These are phyloP conservation scores for Apogon talboti DNA, from an alignment of 2,797 vertebrate genomes.

Conservation along the genomic window DNA sequence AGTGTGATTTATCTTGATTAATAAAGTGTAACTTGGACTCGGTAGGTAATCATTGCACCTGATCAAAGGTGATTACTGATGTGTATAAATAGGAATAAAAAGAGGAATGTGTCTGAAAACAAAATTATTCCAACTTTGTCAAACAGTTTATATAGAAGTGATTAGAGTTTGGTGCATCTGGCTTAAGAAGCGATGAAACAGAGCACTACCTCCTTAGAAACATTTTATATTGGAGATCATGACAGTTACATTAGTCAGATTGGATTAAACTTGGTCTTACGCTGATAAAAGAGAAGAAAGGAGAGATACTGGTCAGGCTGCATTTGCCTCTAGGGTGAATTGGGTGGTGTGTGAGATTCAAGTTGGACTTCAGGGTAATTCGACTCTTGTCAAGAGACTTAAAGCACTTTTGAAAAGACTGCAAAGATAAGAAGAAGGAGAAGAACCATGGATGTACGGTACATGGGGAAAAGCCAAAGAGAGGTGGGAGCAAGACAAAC, in stretches of 20 bases:
- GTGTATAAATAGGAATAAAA: no score
- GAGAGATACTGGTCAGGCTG: constrained; percentile 13
- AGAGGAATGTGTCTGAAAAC: no score
- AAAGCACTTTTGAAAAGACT: constrained; percentile 45
- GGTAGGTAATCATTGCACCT: no score
- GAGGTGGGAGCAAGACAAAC: constrained; percentile 32
- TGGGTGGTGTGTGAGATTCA: constrained; percentile 32
- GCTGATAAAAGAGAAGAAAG: constrained; percentile 1
- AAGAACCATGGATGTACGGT: constrained; percentile 9
- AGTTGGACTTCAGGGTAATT: constrained; percentile 34
- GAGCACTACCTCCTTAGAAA: no score
- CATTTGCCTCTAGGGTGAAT: constrained; percentile 30
- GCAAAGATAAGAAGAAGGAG: constrained; percentile 29
- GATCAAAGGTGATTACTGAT: no score
- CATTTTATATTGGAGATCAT: constrained; percentile 14
- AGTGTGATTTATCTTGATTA: no score
- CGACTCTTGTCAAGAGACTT: constrained; percentile 26
- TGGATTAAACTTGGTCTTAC: constrained; percentile 19
- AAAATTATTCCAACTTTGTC: no score
- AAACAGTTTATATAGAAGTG: no score
- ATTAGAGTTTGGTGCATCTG: no score
- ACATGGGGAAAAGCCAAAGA: constrained; percentile 19
- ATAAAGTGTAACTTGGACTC: no score
- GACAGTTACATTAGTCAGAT: constrained; percentile 13
- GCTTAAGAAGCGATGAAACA: no score